These are phyloP conservation scores for Todiramphus chloris DNA, from an alignment of 2,113 vertebrate species.

Conservation along the genomic window DNA sequence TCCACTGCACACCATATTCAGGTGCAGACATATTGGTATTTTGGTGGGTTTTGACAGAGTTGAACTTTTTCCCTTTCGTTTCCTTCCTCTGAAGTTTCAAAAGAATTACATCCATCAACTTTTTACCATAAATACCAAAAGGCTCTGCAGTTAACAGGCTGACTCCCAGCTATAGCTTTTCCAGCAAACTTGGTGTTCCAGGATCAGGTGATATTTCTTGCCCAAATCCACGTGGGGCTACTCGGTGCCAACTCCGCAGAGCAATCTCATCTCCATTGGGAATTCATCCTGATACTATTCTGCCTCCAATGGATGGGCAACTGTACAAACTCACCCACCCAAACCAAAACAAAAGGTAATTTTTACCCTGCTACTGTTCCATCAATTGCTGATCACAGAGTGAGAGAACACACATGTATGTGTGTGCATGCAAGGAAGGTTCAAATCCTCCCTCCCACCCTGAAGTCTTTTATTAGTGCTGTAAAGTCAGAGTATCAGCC, in stretches of 20 bases:
- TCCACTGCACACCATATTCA: not conserved
- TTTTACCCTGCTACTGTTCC: conserved; percentile 1
- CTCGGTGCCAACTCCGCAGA: not conserved
- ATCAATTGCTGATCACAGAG: not conserved
- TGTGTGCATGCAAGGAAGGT: not conserved
- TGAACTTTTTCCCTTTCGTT: not conserved
- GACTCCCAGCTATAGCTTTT: not conserved
- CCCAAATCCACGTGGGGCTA: fast-evolving
- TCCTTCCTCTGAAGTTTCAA: not conserved
- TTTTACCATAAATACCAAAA: not conserved
- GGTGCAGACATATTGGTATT: not conserved
- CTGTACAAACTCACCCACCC: not conserved
- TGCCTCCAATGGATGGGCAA: not conserved
- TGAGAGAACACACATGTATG: not conserved
- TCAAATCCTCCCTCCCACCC: not conserved
- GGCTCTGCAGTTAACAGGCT: not conserved
- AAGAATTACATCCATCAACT: not conserved
- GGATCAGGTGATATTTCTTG: not conserved
- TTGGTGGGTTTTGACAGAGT: not conserved
- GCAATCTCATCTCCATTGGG: not conserved
- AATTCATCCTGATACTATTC: not conserved
- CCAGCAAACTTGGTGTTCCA: fast-evolving
- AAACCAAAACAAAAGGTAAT: not conserved
- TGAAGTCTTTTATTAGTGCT: not conserved
- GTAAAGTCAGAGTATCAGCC: not conserved